These are phyloP conservation scores for Sminthurides aquaticus DNA, from an alignment of 2,888 invertebrate genomes.

Conservation along the genomic window DNA sequence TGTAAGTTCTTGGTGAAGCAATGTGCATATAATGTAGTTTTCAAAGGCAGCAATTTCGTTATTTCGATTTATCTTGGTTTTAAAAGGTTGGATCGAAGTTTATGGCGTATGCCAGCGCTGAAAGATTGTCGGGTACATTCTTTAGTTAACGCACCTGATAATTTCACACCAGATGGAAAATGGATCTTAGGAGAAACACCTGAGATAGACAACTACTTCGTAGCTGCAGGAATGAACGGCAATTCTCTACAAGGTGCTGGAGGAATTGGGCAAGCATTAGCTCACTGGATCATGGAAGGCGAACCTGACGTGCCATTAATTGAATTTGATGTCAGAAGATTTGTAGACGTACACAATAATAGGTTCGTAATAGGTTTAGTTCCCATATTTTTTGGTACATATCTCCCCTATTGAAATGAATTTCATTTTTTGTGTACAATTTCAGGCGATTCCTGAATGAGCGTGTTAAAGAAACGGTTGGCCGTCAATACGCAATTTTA, in stretches of 20 bases:
- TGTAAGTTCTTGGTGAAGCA: slow-evolving; percentile 22
- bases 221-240: slow-evolving; percentile 64
- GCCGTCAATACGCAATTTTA: slow-evolving; percentile 47
- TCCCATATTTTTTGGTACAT: background rate
- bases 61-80: background rate
- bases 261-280: slow-evolving; percentile 60
- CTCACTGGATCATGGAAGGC: slow-evolving; percentile 62
- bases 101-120: slow-evolving; percentile 34
- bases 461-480: slow-evolving; percentile 59
- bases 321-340: slow-evolving; percentile 59
- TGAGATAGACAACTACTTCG: slow-evolving; percentile 63
- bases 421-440: background rate
- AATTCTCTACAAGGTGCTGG: slow-evolving; percentile 63
- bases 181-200: slow-evolving; percentile 63
- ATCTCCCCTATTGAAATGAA: no score
- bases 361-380: slow-evolving; percentile 44
- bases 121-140: slow-evolving; percentile 34
- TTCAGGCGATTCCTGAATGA: slow-evolving; percentile 52
- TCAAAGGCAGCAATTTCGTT: background rate
- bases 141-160: slow-evolving; percentile 58
- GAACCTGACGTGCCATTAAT: slow-evolving; percentile 55
- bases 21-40: no score
- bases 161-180: slow-evolving; percentile 63
- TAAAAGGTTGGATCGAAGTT: slow-evolving; percentile 33
- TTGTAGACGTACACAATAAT: slow-evolving; percentile 61